Evolutionary conservation across 2,113 vertebrate species (phyloP), one percentile per base, ranked within the genome.

Genomic region (Macaca mulatta): DNA sequence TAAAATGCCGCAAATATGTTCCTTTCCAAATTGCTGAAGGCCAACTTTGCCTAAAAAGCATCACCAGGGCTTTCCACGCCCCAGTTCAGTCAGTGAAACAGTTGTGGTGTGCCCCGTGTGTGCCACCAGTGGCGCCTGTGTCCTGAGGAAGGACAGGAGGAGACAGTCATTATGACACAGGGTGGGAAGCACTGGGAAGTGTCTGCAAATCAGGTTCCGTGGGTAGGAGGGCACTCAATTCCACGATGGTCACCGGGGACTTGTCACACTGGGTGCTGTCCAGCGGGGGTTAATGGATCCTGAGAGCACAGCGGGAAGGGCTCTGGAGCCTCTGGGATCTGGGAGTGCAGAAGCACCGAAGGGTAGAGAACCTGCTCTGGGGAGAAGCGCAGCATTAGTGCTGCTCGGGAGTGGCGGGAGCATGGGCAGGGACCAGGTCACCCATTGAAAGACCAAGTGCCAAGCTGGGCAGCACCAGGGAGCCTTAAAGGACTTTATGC

Each of bases 151-250:
- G 77, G 40, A 22, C 35, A 5, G 1, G 52, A 48, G 27, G 61
- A 11, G 5, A 40, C 22, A 22, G 32, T n/a, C 43, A 0, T 50
- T 32, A 18, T 7, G 23, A 11, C 6, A 1, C 22, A 23, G 30
- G 13, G 6, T 1, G 5, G 43, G 43, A n/a, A 9, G 35, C 5
- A 0, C 59, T 1, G 4, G 48, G 2, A 11, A 32, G 90, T 10
- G 0, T 11, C 84, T 57, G 17, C 43, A 35, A 2, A 10, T 43
- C 16, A 32, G 5, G 25, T 61, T 85, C 45, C 1, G 0, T 23
- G 81, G 23, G 38, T n/a, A 55, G 61, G 57, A 48, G 32, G 10
- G 18, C 5, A 2, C 20, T 0, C 2, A 40, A 6, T 25, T 59
- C 61, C 13, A 0, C 23, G 17, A 2, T 14, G 40, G 55, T 35